Evolutionary conservation across 2,888 invertebrate genomes (phyloP), one percentile per base, ranked within the genome.

Genomic region (Hypomecis atomaria): DNA sequence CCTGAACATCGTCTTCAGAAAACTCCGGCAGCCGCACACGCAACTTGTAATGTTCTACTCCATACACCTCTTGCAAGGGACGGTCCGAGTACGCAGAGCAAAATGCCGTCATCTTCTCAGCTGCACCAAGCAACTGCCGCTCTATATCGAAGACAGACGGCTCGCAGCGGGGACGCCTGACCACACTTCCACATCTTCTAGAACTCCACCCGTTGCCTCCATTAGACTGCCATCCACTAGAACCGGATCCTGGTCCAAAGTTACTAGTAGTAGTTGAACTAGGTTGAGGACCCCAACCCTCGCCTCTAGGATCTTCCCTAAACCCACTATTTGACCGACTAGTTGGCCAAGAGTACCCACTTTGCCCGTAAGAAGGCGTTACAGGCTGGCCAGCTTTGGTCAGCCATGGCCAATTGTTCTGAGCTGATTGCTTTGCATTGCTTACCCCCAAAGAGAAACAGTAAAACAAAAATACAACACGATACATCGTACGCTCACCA

Each of bases 1-100:
- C 67, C 54, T 43, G 33, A 13, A 67, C 61, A 47, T 61, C 57
- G 34, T 61, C 53, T 8, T 45, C 58, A 23, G 58, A 34, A 47
- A 63, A 61, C 5, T 66, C 59, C 1, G 43, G 5, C 11, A 66
- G 43, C 2, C 6, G 9, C 23, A 66, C 62, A 0, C 37, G 43
- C 9, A 67, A 37, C 50, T 59, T 53, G 54, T 37, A 67, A 23
- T 55, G 45, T 0, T 61, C 61, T 4, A 58, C 50, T 0, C 63
- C 64, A 55, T 67, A 67, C 0, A 47, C 33, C 34, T 67, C 64
- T 2, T 11, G 48, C 48, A 67, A 47, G 6, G 44, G 23, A 13
- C 63, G 61, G 37, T 55, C 37, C 2, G 44, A 44, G 34, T 44
- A 55, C 9, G 44, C 4, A 34, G 44, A 9, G 10, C 55, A 55